phyloP scores from a whole-genome alignment of 2,888 invertebrate genomes.

The Rhimphoctona megacephalus region DNA sequence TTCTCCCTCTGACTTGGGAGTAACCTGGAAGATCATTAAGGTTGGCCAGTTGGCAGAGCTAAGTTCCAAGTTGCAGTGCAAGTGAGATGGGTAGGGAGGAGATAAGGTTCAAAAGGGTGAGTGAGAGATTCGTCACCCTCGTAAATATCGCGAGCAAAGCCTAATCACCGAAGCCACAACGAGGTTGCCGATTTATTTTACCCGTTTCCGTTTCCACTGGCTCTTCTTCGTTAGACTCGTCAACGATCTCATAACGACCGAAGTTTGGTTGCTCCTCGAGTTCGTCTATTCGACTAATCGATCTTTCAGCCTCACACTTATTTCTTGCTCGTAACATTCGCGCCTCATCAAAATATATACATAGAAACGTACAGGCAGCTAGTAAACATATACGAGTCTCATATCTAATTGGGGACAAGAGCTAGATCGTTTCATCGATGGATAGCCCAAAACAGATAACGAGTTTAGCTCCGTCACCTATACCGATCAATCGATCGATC shows the following conservation, averaged over 20 bases:
- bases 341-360: constrained; percentile 29
- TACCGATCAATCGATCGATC: constrained; percentile 43
- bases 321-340: constrained; percentile 53
- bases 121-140: constrained; percentile 62
- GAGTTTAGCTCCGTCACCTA: constrained; percentile 48
- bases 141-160: constrained; percentile 65
- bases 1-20: constrained; percentile 3
- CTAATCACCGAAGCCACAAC: constrained; percentile 63
- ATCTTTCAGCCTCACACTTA: constrained; percentile 46
- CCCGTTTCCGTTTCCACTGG: constrained; percentile 23
- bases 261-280: constrained; percentile 49
- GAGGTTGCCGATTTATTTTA: constrained; percentile 63
- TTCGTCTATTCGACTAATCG: constrained; percentile 56
- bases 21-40: constrained; percentile 64
- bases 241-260: constrained; percentile 54
- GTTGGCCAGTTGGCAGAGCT: constrained; percentile 44
- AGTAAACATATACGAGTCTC: background rate
- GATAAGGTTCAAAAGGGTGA: constrained; percentile 31
- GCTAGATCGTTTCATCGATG: constrained; percentile 54
- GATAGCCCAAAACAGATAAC: constrained; percentile 40
- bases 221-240: constrained; percentile 24
- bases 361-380: background rate
- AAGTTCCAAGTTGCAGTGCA: constrained; percentile 50
- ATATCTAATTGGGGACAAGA: constrained; percentile 55
- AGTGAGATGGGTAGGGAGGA: constrained; percentile 30